These are phyloP conservation scores for Anoplolepis gracilipes DNA, from an alignment of 1,140 invertebrate genomes.

Conservation along the genomic window DNA sequence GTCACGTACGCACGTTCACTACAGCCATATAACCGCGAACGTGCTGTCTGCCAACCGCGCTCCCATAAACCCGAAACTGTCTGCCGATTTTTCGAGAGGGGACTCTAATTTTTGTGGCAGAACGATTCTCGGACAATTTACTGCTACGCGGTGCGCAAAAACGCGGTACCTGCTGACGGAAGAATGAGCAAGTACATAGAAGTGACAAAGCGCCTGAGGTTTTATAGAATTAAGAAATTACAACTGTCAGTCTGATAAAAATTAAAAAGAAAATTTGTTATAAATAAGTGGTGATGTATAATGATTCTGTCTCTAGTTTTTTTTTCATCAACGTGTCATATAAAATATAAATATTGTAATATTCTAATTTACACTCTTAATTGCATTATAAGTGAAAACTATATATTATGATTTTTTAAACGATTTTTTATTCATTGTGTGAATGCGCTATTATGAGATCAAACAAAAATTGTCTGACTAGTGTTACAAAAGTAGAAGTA, in stretches of 20 bases:
- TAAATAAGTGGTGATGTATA: not conserved
- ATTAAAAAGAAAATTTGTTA: conserved; percentile 43
- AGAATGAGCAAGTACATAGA: conserved; percentile 15
- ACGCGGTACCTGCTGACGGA: conserved; percentile 21
- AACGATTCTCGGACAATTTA: conserved; percentile 52
- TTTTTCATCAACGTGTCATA: not conserved
- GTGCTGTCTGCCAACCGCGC: conserved; percentile 47
- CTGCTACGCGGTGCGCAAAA: conserved; percentile 28
- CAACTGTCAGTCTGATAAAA: not conserved
- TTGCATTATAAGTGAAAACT: not conserved
- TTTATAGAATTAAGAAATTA: conserved; percentile 49
- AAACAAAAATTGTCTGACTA: not conserved
- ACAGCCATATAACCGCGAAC: conserved; percentile 52
- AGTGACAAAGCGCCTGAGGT: conserved; percentile 1
- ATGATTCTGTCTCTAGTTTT: not conserved
- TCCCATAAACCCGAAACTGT: conserved; percentile 30
- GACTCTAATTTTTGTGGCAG: conserved; percentile 53
- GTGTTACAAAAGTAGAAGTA: not conserved
- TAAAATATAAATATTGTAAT: no score
- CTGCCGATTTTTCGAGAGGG: conserved; percentile 39
- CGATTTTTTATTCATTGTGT: not conserved
- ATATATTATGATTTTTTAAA: not conserved
- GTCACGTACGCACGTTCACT: conserved; percentile 51
- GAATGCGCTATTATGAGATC: not conserved
- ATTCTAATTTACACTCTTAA: not conserved